These are phyloP conservation scores for Platysternon megacephalum DNA, from an alignment of 2,113 vertebrate species.

Conservation along the genomic window DNA sequence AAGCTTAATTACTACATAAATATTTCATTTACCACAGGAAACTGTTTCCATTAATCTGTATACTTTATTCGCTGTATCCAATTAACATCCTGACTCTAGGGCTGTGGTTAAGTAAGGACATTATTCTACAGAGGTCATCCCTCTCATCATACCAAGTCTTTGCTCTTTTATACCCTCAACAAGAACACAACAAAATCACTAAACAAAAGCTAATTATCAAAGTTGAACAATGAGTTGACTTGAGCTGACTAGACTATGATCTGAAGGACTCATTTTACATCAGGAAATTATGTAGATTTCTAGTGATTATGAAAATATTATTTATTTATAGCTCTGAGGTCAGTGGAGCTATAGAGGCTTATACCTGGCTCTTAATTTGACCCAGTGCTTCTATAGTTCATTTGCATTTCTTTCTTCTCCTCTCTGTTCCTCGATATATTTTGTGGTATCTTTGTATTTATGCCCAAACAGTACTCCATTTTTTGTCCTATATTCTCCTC, in stretches of 20 bases:
- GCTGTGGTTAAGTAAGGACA: neutral
- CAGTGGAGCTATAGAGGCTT: neutral
- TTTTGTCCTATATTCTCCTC: neutral
- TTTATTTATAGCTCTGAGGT: neutral
- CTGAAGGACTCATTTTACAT: neutral
- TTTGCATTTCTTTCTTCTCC: neutral
- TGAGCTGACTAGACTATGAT: neutral
- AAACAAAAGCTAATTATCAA: slow-evolving; percentile 36
- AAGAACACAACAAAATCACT: neutral
- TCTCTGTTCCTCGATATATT: neutral
- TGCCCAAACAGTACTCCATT: neutral
- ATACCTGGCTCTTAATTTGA: neutral
- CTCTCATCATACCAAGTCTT: neutral
- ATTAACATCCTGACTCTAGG: slow-evolving; percentile 8
- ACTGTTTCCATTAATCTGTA: slow-evolving; percentile 28
- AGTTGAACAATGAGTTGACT: slow-evolving; percentile 1
- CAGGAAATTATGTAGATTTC: slow-evolving; percentile 29
- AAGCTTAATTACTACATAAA: slow-evolving; percentile 34
- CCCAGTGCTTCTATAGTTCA: neutral
- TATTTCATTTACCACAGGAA: slow-evolving; percentile 33
- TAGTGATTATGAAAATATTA: slow-evolving; percentile 2
- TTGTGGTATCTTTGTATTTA: neutral
- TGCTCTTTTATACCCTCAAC: neutral
- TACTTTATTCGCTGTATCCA: neutral
- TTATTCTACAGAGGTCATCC: neutral